phyloP scores from a whole-genome alignment of 2,113 vertebrate species.

The Notechis scutatus region DNA sequence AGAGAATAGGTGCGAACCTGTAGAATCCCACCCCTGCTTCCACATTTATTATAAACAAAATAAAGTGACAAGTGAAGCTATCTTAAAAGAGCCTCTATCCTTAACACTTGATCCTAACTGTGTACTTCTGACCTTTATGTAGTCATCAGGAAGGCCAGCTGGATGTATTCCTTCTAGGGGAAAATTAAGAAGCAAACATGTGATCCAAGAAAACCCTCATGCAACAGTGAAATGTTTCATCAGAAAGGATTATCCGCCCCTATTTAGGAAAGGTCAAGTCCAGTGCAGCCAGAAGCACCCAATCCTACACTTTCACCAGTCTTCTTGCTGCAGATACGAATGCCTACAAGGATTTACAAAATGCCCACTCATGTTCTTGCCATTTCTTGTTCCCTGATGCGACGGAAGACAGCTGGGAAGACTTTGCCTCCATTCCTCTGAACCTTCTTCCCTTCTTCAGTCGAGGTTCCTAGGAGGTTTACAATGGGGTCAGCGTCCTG shows the following conservation, averaged over 20 bases:
- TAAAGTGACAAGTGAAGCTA: neutral
- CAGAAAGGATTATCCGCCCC: neutral
- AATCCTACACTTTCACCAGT: neutral
- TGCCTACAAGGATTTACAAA: neutral
- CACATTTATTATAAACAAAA: neutral
- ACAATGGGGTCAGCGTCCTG: conserved; percentile 81
- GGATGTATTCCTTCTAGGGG: neutral
- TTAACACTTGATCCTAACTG: neutral
- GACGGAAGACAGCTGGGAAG: conserved; percentile 82
- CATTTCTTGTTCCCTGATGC: conserved; percentile 52
- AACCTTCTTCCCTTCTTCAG: conserved; percentile 92
- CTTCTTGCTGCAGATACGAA: neutral
- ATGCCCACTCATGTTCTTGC: neutral
- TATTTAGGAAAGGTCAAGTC: neutral
- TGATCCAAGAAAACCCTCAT: neutral
- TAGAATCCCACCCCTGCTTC: neutral
- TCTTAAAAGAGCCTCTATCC: neutral
- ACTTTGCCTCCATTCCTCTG: conserved; percentile 83
- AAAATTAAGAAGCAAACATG: neutral
- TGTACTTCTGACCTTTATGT: neutral
- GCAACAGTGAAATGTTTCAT: neutral
- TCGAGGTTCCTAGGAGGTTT: conserved; percentile 77
- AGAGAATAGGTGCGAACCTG: no score
- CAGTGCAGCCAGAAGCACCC: neutral
- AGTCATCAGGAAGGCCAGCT: neutral